Evolutionary conservation across 2,113 vertebrate species (phyloP).

Genomic region (Callaeas wilsoni): DNA sequence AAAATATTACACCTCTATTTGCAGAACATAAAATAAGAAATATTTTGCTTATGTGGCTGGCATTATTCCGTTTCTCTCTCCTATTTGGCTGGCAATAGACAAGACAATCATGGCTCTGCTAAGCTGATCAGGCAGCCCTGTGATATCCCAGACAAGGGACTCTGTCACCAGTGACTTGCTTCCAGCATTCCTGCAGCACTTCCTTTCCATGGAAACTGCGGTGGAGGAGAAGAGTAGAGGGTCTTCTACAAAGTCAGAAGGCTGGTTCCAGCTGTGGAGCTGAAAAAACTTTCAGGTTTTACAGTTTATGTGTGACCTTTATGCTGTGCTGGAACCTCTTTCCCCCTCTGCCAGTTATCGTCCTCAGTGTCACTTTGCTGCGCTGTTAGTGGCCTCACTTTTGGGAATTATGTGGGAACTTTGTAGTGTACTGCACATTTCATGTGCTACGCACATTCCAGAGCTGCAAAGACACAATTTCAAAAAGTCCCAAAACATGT

Average conservation of each 20-base stretch:
- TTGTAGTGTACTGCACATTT: not conserved
- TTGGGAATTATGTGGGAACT: not conserved
- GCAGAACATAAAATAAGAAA: not conserved
- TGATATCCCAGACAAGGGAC: accelerated
- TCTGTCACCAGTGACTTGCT: not conserved
- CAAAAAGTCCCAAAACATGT: not conserved
- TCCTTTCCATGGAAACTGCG: not conserved
- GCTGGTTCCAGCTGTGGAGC: not conserved
- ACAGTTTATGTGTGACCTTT: not conserved
- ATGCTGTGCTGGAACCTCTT: not conserved
- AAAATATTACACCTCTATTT: not conserved
- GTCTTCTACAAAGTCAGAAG: not conserved
- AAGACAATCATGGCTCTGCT: not conserved
- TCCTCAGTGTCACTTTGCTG: not conserved
- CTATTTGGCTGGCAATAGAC: not conserved
- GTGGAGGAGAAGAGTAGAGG: not conserved
- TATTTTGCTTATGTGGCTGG: not conserved
- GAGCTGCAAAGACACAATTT: not conserved
- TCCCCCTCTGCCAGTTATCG: not conserved
- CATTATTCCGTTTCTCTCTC: not conserved
- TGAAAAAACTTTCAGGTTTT: not conserved
- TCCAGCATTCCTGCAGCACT: not conserved
- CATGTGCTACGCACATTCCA: not conserved
- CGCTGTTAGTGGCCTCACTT: not conserved
- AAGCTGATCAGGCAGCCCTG: accelerated